Evolutionary conservation across 2,888 invertebrate species (phyloP).

Genomic region (Embidobia sp.): DNA sequence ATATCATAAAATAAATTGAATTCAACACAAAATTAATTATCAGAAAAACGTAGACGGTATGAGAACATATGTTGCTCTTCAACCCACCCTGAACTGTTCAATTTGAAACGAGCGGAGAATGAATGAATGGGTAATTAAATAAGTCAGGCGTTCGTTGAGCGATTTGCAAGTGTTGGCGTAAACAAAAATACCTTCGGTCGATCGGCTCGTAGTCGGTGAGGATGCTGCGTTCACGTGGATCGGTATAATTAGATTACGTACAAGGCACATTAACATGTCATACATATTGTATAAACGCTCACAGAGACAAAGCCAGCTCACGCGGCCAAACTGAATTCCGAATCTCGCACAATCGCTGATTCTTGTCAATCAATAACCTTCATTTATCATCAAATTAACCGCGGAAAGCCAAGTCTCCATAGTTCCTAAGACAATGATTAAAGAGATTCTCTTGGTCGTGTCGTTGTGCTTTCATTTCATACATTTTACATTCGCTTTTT

Average conservation of each 20-base stretch:
- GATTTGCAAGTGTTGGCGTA: constrained; percentile 15
- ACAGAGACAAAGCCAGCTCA: constrained; percentile 42
- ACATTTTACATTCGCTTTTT: no score
- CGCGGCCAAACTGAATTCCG: no score
- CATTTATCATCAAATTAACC: constrained; percentile 13
- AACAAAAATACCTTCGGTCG: constrained; percentile 22
- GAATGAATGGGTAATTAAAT: constrained; percentile 12
- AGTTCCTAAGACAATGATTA: not conserved
- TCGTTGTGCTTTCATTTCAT: no score
- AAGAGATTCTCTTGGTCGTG: constrained; percentile 5
- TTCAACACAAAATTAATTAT: no score
- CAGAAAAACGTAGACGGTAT: no score
- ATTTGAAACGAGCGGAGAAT: not conserved
- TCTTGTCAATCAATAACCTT: constrained; percentile 6
- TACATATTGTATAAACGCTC: constrained; percentile 78
- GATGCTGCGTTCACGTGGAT: constrained; percentile 72
- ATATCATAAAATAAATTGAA: no score
- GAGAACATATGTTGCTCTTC: no score
- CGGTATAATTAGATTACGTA: constrained; percentile 80
- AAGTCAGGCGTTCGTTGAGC: constrained; percentile 6
- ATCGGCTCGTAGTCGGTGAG: constrained; percentile 4
- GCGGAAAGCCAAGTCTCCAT: constrained; percentile 10
- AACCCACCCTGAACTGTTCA: no score
- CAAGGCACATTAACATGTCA: constrained; percentile 78
- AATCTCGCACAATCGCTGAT: no score